Conservation (phyloP, 2,113 vertebrate species). For the Onychorhynchus coronatus region DNA sequence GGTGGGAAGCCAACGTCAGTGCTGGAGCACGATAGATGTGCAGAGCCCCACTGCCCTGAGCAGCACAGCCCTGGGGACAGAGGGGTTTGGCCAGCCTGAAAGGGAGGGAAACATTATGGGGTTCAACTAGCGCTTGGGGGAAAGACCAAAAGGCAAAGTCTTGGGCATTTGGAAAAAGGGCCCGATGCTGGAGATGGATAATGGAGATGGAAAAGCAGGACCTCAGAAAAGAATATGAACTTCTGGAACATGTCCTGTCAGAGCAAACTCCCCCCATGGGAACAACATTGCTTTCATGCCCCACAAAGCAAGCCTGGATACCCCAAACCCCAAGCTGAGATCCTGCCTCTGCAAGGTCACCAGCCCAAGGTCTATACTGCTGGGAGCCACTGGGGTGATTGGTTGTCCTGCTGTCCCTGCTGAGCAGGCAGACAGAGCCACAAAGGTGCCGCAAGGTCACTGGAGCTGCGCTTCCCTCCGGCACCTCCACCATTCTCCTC, state of each 20-base stretch:
- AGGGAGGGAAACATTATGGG: background rate
- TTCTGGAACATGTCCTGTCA: background rate
- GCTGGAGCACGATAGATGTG: background rate
- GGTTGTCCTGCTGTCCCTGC: accelerated
- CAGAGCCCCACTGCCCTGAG: background rate
- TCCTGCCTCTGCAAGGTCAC: background rate
- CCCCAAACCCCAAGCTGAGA: background rate
- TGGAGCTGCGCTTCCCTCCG: background rate
- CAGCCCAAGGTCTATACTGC: background rate
- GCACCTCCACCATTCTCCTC: background rate
- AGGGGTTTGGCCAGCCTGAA: background rate
- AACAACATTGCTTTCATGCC: background rate
- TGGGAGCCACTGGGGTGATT: accelerated
- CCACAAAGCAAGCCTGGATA: background rate
- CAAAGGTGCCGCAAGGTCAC: accelerated
- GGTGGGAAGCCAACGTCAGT: background rate
- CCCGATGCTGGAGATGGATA: background rate
- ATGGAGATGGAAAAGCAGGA: background rate
- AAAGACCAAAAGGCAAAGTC: background rate
- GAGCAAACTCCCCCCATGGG: accelerated
- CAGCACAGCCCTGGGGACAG: background rate
- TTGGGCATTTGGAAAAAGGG: background rate
- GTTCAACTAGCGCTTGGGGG: background rate
- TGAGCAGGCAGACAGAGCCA: accelerated
- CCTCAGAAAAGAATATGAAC: background rate